phyloP scores from a whole-genome alignment of 2,888 invertebrate genomes.

The Parnassius glacialis region DNA sequence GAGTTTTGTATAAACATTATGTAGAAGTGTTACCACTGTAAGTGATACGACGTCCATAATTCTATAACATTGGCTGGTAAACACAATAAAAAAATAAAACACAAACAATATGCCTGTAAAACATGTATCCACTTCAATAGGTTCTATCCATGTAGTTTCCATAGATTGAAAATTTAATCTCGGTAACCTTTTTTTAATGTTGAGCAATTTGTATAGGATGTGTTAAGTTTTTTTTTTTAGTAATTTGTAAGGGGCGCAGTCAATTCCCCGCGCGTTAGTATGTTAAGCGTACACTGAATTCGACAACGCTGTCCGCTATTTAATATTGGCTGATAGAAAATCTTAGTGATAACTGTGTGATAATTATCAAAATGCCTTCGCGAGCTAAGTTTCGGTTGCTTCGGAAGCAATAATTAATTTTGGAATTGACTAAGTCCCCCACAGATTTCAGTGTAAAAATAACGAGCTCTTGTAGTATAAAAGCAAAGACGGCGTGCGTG shows the following conservation, averaged over 20 bases:
- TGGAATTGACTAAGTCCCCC: constrained; percentile 74
- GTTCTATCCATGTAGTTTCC: constrained; percentile 51
- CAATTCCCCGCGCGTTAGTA: constrained; percentile 60
- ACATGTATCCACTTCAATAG: constrained; percentile 24
- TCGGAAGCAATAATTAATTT: constrained; percentile 40
- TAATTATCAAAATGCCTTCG: constrained; percentile 61
- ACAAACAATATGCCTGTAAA: not conserved
- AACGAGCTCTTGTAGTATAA: constrained; percentile 61
- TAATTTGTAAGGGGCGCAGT: constrained; percentile 64
- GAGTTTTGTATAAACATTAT: constrained; percentile 29
- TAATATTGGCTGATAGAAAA: constrained; percentile 43
- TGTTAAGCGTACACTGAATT: constrained; percentile 32
- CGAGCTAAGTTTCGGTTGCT: constrained; percentile 52
- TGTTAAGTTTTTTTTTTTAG: constrained; percentile 62
- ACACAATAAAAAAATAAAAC: too few species aligned
- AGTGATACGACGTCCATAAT: constrained; percentile 15
- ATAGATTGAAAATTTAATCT: constrained; percentile 38
- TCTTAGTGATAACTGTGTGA: constrained; percentile 62
- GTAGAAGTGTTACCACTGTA: constrained; percentile 16
- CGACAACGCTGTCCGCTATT: constrained; percentile 43
- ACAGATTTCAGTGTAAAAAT: constrained; percentile 62
- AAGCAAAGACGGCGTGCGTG: constrained; percentile 56
- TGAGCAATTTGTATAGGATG: constrained; percentile 67
- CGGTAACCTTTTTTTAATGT: constrained; percentile 50
- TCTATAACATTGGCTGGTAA: constrained; percentile 7